phyloP scores from a whole-genome alignment of 2,113 vertebrate species.

The Notarius lentiginosus region DNA sequence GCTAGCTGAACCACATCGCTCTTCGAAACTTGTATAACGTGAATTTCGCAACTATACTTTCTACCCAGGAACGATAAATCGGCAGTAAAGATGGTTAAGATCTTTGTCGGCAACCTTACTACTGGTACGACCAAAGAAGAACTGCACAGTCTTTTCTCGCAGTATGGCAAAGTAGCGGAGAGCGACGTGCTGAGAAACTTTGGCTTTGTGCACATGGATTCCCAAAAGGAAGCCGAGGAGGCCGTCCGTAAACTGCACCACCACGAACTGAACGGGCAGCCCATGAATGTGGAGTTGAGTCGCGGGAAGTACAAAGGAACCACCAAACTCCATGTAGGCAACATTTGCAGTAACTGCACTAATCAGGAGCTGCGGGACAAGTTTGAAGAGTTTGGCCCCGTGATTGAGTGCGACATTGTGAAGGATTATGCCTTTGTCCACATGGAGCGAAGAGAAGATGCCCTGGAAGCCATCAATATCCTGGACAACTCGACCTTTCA shows the following conservation, averaged over 20 bases:
- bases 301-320: constrained; percentile 86
- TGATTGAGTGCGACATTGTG: constrained; percentile 93
- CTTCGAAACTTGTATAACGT: constrained; percentile 38
- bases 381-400: constrained; percentile 88
- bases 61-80: constrained; percentile 48
- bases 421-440: constrained; percentile 96
- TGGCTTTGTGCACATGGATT: constrained; percentile 92
- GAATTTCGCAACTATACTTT: constrained; percentile 52
- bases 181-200: constrained; percentile 95
- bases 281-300: constrained; percentile 92
- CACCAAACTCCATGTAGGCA: constrained; percentile 92
- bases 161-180: constrained; percentile 89
- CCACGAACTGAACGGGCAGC: constrained; percentile 83
- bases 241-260: constrained; percentile 91
- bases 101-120: constrained; percentile 92
- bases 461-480: constrained; percentile 86
- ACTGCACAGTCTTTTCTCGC: constrained; percentile 85
- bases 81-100: constrained; percentile 85
- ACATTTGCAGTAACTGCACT: constrained; percentile 80
- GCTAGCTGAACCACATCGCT: not conserved
- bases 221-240: constrained; percentile 81
- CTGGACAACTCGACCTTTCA: constrained; percentile 87
- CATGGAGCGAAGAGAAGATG: constrained; percentile 91
- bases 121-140: constrained; percentile 83
- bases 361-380: constrained; percentile 81